Percentiles rank a stretch among this genome's conserved stretches.
Conservation (phyloP, 2,888 invertebrate species). For the Sarcophaga subvicina region DNA sequence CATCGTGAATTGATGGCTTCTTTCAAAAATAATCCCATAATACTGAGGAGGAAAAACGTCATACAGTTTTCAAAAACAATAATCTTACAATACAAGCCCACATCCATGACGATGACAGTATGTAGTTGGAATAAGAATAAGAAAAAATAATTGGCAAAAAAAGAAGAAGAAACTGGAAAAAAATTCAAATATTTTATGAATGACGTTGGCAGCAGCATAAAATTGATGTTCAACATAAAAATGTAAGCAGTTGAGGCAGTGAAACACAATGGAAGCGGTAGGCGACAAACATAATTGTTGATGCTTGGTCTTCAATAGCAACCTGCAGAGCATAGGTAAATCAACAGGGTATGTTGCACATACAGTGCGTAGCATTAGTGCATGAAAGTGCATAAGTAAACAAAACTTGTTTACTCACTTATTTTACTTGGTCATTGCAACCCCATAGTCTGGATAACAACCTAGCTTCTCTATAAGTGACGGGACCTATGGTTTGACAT, state of each 20-base stretch:
- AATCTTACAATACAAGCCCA: slow-evolving; percentile 26
- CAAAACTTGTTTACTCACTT: no score
- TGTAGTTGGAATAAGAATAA: neutral
- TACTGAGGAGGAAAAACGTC: neutral
- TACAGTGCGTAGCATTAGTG: no score
- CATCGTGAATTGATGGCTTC: slow-evolving; percentile 23
- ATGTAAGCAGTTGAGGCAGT: neutral
- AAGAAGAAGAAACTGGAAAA: neutral
- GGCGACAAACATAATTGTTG: neutral
- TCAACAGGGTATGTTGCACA: no score
- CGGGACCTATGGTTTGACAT: no score
- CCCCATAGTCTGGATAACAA: no score
- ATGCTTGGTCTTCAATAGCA: no score
- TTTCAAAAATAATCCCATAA: slow-evolving; percentile 11
- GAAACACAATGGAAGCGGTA: neutral
- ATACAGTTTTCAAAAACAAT: slow-evolving; percentile 19
- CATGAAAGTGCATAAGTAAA: no score
- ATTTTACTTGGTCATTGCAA: no score
- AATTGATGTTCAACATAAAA: neutral
- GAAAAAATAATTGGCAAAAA: slow-evolving; percentile 18
- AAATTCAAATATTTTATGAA: slow-evolving; percentile 18
- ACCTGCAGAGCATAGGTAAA: no score
- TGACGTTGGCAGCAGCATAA: slow-evolving; percentile 8
- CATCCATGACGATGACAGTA: neutral
- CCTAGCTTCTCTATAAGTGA: no score